phyloP scores from a whole-genome alignment of 2,797 vertebrate species.

The Mionectes olivaceus region DNA sequence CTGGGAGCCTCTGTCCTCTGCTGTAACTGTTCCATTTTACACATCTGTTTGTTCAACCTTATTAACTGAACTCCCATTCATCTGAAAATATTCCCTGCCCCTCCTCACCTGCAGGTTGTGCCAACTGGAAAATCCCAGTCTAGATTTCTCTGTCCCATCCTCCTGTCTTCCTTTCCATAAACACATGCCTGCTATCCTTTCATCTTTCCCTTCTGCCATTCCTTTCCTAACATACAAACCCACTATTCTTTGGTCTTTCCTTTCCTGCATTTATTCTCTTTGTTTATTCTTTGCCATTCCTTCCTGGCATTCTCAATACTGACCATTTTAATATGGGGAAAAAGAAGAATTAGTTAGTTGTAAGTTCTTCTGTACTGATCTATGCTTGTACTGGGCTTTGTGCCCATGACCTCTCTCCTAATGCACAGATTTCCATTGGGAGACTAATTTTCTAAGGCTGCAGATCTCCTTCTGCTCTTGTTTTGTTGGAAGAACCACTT shows the following conservation, averaged over 20 bases:
- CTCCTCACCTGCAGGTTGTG: not conserved
- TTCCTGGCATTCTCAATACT: not conserved
- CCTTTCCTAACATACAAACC: not conserved
- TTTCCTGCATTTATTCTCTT: not conserved
- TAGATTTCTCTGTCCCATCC: conserved; percentile 54
- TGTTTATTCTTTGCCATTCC: not conserved
- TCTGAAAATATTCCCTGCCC: not conserved
- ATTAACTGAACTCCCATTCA: not conserved
- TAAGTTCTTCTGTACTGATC: not conserved
- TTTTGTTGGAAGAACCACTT: not conserved
- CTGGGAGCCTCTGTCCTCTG: not conserved
- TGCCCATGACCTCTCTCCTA: not conserved
- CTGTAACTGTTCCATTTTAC: not conserved
- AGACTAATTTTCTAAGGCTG: not conserved
- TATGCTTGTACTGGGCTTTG: not conserved
- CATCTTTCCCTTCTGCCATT: not conserved
- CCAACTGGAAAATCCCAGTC: fast-evolving
- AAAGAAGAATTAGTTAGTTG: not conserved
- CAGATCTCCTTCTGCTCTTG: not conserved
- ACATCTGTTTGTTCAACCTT: not conserved
- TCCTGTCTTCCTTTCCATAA: not conserved
- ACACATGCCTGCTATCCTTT: not conserved
- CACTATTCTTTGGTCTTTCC: not conserved
- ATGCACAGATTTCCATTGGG: not conserved
- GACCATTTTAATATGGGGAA: not conserved